phyloP scores from a whole-genome alignment of 1,140 invertebrate genomes.

The Periplaneta americana region DNA sequence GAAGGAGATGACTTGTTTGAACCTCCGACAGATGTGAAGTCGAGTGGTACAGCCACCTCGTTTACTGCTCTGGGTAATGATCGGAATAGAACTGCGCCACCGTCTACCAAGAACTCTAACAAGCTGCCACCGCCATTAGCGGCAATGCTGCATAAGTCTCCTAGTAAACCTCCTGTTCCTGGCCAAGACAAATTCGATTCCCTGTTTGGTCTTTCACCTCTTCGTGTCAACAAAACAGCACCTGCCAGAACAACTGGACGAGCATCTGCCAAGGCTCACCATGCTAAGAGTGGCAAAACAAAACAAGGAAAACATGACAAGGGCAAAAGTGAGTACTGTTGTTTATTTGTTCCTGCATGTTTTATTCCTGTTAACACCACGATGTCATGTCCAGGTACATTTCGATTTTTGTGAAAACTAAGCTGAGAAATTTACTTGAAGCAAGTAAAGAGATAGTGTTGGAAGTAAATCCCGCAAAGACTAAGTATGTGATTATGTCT shows the following conservation, averaged over 20 bases:
- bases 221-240: neutral
- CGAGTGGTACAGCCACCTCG: slow-evolving; percentile 26
- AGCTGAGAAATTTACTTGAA: too few species aligned
- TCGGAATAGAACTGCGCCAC: neutral
- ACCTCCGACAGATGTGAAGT: slow-evolving; percentile 52
- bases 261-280: neutral
- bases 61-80: neutral
- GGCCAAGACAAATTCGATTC: slow-evolving; percentile 24
- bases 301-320: neutral
- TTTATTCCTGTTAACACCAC: too few species aligned
- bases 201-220: slow-evolving; percentile 24
- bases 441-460: too few species aligned
- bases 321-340: neutral
- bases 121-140: slow-evolving; percentile 1
- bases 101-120: neutral
- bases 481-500: too few species aligned
- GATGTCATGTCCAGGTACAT: too few species aligned
- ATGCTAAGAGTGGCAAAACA: slow-evolving; percentile 9
- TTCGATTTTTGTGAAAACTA: too few species aligned
- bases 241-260: neutral
- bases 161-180: slow-evolving; percentile 12
- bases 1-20: slow-evolving; percentile 83
- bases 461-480: neutral
- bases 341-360: too few species aligned
- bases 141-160: slow-evolving; percentile 7